phyloP scores from a whole-genome alignment of 2,113 vertebrate genomes.

The Gymnarchus niloticus region DNA sequence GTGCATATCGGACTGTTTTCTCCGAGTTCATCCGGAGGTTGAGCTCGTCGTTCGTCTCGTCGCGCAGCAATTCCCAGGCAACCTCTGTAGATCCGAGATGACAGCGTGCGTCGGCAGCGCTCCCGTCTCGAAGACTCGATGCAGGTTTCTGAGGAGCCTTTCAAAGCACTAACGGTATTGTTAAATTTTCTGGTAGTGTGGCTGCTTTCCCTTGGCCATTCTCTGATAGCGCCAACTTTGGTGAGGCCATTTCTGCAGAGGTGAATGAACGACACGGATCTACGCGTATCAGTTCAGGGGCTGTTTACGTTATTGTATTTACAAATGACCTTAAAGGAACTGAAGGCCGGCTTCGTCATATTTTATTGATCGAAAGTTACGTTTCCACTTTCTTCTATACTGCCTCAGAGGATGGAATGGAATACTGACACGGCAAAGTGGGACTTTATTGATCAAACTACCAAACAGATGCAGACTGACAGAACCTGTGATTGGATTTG shows the following conservation, averaged over 20 bases:
- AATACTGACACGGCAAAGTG: neutral
- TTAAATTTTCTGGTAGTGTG: neutral
- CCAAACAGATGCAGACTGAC: constrained; percentile 59
- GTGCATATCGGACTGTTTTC: neutral
- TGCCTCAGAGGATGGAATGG: neutral
- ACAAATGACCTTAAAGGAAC: neutral
- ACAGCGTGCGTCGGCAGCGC: neutral
- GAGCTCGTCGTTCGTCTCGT: neutral
- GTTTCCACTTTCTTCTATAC: too few species aligned
- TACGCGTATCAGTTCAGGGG: neutral
- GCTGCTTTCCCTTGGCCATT: neutral
- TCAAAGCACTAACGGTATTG: neutral
- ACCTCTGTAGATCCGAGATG: neutral
- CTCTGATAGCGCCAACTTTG: neutral
- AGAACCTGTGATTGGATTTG: constrained; percentile 57
- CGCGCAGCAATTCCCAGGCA: neutral
- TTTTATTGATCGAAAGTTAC: neutral
- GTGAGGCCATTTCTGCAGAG: neutral
- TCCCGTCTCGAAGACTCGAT: neutral
- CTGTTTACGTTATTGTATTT: neutral
- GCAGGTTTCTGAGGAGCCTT: neutral
- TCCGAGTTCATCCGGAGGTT: neutral
- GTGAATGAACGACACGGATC: neutral
- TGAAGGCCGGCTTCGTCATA: neutral
- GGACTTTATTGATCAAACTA: constrained; percentile 60